Conservation (phyloP, 2,797 vertebrate species). For the Melopsittacus undulatus region DNA sequence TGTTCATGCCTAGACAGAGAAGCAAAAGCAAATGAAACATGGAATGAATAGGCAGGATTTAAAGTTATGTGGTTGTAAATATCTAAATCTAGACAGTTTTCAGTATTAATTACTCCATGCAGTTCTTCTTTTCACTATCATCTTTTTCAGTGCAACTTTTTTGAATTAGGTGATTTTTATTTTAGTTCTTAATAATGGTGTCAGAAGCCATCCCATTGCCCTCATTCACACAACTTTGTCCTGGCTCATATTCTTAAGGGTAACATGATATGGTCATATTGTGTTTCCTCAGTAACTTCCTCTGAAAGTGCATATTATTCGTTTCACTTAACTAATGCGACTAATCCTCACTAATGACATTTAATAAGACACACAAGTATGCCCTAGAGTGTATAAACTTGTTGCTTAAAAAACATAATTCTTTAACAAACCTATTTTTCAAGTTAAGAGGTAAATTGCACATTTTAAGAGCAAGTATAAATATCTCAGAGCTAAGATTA, state of each 20-base stretch:
- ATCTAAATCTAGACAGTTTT: background rate
- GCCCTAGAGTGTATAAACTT: background rate
- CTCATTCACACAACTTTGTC: background rate
- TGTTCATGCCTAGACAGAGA: conserved; percentile 39
- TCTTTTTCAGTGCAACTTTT: conserved; percentile 50
- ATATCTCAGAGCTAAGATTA: background rate
- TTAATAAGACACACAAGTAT: conserved; percentile 13
- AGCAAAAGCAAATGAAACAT: background rate
- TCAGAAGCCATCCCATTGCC: background rate
- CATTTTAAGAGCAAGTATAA: conserved; percentile 4
- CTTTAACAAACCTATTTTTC: background rate
- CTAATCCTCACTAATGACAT: conserved; percentile 27
- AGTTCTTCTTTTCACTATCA: background rate
- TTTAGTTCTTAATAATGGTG: conserved; percentile 9
- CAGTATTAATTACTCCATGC: conserved; percentile 35
- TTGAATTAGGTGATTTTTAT: conserved; percentile 32
- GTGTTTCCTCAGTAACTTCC: conserved; percentile 1
- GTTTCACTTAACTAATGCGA: conserved; percentile 1
- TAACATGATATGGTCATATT: background rate
- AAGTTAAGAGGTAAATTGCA: background rate
- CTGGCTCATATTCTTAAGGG: background rate
- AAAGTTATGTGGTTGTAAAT: background rate
- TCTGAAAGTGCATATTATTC: conserved; percentile 1
- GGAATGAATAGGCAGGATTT: background rate
- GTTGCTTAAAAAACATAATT: background rate